Evolutionary conservation across 2,888 invertebrate species (phyloP), one percentile per base, ranked within the genome.

Genomic region (Cylindroiulus punctatus): DNA sequence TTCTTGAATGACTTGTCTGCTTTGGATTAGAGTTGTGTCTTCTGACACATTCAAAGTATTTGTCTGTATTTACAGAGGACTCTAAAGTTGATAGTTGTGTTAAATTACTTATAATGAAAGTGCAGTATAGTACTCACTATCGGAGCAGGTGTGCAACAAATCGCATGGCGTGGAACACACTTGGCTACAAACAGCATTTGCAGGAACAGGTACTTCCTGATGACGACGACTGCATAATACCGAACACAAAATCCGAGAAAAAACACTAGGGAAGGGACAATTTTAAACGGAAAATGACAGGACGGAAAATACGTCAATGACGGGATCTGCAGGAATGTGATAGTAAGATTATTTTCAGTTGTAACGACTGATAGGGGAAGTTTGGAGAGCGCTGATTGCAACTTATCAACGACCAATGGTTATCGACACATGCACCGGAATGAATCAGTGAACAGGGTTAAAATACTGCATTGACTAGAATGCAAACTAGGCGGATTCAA

Each of bases 81-180:
- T n/a, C n/a, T n/a, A n/a, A n/a, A n/a, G n/a, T n/a, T 36, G 36
- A 2, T 36, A 36, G 7, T 36, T 36, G 36, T 36, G 36, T 36
- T 7, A 36, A 36, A 36, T 36, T 36, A 36, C 7, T 36, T 36
- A 36, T 36, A 36, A 36, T 36, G 36, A 36, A 36, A n/a, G n/a
- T 52, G n/a, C n/a, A n/a, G 52, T n/a, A n/a, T n/a, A n/a, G 52
- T 52, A 52, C 52, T 52, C 52, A 52, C 52, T n/a, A n/a, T 19
- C 14, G n/a, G 14, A n/a, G n/a, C 5, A n/a, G 52, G 52, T 7
- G 52, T 52, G 52, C n/a, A 52, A 19, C n/a, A 52, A n/a, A 52
- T 52, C 5, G n/a, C 52, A n/a, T 5, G 52, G 14, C 52, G 52
- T 52, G 52, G 52, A 4, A 52, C 52, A n/a, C 52, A 52, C n/a